These are phyloP conservation scores for Parelbella ahira DNA, from an alignment of 2,888 invertebrate species.

Conservation along the genomic window DNA sequence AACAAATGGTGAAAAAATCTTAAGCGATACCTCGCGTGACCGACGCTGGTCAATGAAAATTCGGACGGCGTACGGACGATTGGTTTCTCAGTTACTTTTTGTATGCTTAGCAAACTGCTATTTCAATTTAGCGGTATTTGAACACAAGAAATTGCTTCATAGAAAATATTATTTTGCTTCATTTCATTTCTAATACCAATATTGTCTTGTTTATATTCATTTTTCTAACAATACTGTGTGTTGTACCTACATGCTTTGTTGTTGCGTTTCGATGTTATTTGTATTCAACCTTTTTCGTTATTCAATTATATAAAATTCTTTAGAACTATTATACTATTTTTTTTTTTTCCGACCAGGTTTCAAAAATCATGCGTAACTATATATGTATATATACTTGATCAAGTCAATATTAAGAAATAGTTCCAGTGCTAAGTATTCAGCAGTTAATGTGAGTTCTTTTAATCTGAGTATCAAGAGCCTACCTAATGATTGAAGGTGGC, in stretches of 20 bases:
- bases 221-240: slow-evolving; percentile 4
- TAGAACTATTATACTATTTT: too few relatives aligned
- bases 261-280: too few relatives aligned
- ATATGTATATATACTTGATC: too few relatives aligned
- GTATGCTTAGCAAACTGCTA: slow-evolving; percentile 26
- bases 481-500: too few relatives aligned
- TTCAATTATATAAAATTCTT: too few relatives aligned
- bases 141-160: slow-evolving; percentile 26
- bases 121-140: slow-evolving; percentile 24
- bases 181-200: slow-evolving; percentile 16
- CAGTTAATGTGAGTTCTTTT: too few relatives aligned
- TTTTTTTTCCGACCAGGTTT: too few relatives aligned
- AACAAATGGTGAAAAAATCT: slow-evolving; percentile 59
- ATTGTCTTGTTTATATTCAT: slow-evolving; percentile 4
- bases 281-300: too few relatives aligned
- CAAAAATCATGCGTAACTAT: too few relatives aligned
- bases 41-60: slow-evolving; percentile 61
- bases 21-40: slow-evolving; percentile 73
- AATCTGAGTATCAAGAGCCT: too few relatives aligned
- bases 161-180: slow-evolving; percentile 18
- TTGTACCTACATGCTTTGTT: background rate
- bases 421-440: too few relatives aligned
- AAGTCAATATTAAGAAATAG: too few relatives aligned
- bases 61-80: slow-evolving; percentile 31
- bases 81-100: slow-evolving; percentile 29